These are phyloP conservation scores for Tyto alba DNA, from an alignment of 2,113 vertebrate species.

Conservation along the genomic window DNA sequence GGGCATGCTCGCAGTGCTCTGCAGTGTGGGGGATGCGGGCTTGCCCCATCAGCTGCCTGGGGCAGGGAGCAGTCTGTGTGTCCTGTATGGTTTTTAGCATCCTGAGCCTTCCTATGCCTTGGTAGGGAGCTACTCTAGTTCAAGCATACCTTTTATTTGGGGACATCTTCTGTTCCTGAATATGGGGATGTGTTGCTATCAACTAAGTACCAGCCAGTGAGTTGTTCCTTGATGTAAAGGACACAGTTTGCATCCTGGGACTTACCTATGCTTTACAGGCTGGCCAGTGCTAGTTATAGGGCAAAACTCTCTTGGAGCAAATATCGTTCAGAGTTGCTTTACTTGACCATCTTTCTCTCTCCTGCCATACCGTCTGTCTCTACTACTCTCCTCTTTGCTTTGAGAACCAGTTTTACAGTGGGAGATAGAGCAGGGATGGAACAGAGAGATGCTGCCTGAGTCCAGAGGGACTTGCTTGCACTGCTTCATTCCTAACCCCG, in stretches of 20 bases:
- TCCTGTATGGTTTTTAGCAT: neutral
- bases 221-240: neutral
- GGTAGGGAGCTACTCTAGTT: neutral
- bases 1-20: neutral
- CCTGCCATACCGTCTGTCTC: neutral
- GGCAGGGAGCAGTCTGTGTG: neutral
- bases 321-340: neutral
- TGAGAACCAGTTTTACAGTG: neutral
- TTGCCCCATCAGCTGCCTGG: neutral
- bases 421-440: neutral
- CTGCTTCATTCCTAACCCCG: neutral
- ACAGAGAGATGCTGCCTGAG: neutral
- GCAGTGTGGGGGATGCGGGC: fast-evolving
- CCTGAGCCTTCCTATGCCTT: neutral
- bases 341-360: neutral
- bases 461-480: neutral
- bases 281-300: neutral
- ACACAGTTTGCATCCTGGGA: neutral
- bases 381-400: neutral
- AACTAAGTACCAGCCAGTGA: neutral
- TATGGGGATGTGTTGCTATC: neutral
- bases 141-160: neutral
- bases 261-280: neutral
- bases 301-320: neutral
- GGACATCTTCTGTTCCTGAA: neutral